These are phyloP conservation scores for Montipora cactus DNA, from an alignment of 64 coral and sea anemone species.

Conservation along the genomic window DNA sequence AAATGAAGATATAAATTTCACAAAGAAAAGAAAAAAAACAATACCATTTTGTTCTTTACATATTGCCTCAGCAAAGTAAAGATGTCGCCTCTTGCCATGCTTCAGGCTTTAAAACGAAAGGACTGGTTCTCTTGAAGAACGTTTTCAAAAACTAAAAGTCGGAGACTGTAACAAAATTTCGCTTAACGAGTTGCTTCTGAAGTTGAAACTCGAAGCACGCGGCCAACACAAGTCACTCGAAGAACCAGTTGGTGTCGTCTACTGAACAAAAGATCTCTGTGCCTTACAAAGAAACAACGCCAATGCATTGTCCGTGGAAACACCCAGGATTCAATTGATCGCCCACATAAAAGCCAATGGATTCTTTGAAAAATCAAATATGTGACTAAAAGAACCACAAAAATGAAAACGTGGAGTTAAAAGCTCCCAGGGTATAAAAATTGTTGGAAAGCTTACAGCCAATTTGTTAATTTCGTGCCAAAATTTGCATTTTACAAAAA, in stretches of 20 bases:
- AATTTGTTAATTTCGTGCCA: neutral
- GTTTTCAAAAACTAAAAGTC: too few relatives aligned
- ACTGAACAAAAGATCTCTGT: neutral
- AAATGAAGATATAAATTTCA: neutral
- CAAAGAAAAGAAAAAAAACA: neutral
- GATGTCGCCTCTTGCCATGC: conserved; percentile 24
- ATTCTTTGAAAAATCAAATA: neutral
- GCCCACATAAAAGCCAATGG: too few relatives aligned
- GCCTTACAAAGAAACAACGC: neutral
- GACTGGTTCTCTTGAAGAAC: neutral
- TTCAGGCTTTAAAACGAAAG: neutral
- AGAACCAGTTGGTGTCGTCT: neutral
- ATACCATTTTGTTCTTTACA: conserved; percentile 40
- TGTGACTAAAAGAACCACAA: neutral
- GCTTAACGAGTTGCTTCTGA: neutral
- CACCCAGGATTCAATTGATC: neutral
- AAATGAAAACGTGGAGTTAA: neutral
- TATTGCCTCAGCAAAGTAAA: neutral
- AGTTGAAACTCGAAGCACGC: neutral
- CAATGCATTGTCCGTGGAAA: neutral
- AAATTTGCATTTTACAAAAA: conserved; percentile 6
- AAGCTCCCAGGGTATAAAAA: neutral
- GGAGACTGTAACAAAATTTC: neutral
- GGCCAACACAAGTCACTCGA: neutral
- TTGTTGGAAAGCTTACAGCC: too few relatives aligned